Evolutionary conservation across 2,888 invertebrate species (phyloP).

Genomic region (Drepana falcataria): DNA sequence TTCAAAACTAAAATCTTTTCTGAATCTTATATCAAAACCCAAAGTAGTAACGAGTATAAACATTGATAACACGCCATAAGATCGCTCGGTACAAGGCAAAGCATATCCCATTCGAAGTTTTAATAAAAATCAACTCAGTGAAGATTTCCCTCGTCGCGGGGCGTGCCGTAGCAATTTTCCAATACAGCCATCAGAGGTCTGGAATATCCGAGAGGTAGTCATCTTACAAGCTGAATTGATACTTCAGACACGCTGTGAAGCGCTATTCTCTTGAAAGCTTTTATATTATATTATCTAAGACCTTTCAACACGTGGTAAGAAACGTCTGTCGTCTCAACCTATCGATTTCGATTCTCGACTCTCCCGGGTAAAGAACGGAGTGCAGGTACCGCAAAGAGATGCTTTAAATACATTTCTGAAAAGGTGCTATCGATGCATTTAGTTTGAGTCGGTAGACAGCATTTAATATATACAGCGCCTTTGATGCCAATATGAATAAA

Average conservation of each 20-base stretch:
- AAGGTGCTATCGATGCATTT: slow-evolving; percentile 33
- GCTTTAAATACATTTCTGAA: slow-evolving; percentile 41
- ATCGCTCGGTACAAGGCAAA: slow-evolving; percentile 36
- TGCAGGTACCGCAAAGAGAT: slow-evolving; percentile 32
- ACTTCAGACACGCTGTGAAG: slow-evolving; percentile 71
- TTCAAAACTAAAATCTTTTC: background rate
- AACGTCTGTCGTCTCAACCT: slow-evolving; percentile 68
- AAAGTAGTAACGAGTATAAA: slow-evolving; percentile 15
- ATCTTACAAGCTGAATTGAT: slow-evolving; percentile 75
- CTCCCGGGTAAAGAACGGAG: slow-evolving; percentile 50
- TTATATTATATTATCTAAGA: slow-evolving; percentile 77
- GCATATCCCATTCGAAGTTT: slow-evolving; percentile 45
- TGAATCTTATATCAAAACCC: background rate
- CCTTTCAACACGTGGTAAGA: slow-evolving; percentile 69
- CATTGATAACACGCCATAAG: slow-evolving; percentile 27
- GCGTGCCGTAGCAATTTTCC: slow-evolving; percentile 61
- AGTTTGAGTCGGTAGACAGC: slow-evolving; percentile 10
- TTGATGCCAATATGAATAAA: background rate
- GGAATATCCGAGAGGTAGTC: slow-evolving; percentile 61
- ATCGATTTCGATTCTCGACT: slow-evolving; percentile 63
- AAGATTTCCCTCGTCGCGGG: slow-evolving; percentile 40
- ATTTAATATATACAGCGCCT: background rate
- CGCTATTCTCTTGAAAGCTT: slow-evolving; percentile 77
- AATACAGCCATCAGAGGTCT: slow-evolving; percentile 66
- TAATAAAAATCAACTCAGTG: slow-evolving; percentile 62